A percentile compares a stretch with the other conserved stretches of the same genome.
Evolutionary conservation across 2,888 invertebrate genomes (phyloP).

Genomic region (Drosophila rubida): DNA sequence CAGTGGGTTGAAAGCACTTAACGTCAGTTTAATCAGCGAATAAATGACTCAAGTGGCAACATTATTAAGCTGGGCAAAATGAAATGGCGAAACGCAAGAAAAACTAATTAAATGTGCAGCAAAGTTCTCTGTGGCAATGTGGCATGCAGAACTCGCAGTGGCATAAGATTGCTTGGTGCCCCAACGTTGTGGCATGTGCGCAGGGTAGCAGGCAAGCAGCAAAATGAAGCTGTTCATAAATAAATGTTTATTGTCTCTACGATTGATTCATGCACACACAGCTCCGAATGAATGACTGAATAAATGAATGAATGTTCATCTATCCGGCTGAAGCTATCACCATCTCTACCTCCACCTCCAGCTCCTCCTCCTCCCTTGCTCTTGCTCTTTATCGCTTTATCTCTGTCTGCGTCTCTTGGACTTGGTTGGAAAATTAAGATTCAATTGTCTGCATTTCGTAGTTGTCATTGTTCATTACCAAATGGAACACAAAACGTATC

Average conservation of each 20-base stretch:
- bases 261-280: constrained; percentile 66
- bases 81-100: background rate
- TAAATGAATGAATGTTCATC: constrained; percentile 35
- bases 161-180: background rate
- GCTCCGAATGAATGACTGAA: constrained; percentile 1
- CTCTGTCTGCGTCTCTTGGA: constrained; percentile 8
- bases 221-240: constrained; percentile 52
- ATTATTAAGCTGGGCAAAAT: background rate
- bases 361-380: background rate
- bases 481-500: constrained; percentile 66
- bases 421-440: constrained; percentile 70
- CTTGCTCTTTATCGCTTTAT: constrained; percentile 1
- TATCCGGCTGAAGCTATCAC: background rate
- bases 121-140: background rate
- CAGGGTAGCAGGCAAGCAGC: constrained; percentile 7
- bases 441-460: constrained; percentile 76
- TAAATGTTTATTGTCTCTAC: constrained; percentile 72
- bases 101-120: constrained; percentile 13
- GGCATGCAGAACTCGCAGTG: background rate
- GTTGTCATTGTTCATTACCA: constrained; percentile 77
- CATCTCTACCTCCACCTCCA: background rate
- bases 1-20: background rate
- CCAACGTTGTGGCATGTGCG: background rate
- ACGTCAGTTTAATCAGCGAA: background rate
- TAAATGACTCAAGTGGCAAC: background rate